Conservation (phyloP, 2,888 invertebrate species). For the Dilophus febrilis region DNA sequence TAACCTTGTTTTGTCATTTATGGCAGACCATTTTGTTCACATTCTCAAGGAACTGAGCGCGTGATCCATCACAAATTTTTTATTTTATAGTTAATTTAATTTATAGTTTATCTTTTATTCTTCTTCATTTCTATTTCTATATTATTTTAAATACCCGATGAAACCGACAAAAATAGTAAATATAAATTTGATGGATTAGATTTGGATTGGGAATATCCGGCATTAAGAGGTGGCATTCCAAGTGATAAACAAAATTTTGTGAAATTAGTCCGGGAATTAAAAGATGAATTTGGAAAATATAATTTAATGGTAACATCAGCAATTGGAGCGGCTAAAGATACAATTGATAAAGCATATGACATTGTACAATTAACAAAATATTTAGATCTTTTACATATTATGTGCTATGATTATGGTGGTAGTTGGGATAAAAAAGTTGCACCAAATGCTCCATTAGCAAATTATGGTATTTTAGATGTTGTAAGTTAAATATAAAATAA, state of each 20-base stretch:
- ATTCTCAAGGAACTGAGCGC: too few species aligned
- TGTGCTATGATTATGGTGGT: constrained; percentile 84
- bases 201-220: constrained; percentile 71
- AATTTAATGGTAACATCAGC: constrained; percentile 64
- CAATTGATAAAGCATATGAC: constrained; percentile 63
- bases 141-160: too few species aligned
- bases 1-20: too few species aligned
- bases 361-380: constrained; percentile 48
- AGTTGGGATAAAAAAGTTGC: constrained; percentile 61
- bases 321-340: constrained; percentile 57
- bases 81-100: too few species aligned
- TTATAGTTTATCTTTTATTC: too few species aligned
- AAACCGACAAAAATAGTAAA: too few species aligned
- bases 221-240: constrained; percentile 53
- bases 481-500: constrained; percentile 36
- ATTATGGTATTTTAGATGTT: constrained; percentile 41
- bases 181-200: constrained; percentile 29
- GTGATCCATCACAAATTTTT: too few species aligned
- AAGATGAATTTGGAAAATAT: constrained; percentile 47
- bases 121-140: too few species aligned
- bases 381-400: constrained; percentile 59
- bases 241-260: constrained; percentile 64
- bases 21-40: too few species aligned
- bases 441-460: constrained; percentile 58
- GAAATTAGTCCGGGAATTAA: constrained; percentile 57